A percentile compares a stretch with the other conserved stretches of the same genome.
phyloP scores from a whole-genome alignment of 2,113 vertebrate genomes.

The Misgurnus anguillicaudatus region DNA sequence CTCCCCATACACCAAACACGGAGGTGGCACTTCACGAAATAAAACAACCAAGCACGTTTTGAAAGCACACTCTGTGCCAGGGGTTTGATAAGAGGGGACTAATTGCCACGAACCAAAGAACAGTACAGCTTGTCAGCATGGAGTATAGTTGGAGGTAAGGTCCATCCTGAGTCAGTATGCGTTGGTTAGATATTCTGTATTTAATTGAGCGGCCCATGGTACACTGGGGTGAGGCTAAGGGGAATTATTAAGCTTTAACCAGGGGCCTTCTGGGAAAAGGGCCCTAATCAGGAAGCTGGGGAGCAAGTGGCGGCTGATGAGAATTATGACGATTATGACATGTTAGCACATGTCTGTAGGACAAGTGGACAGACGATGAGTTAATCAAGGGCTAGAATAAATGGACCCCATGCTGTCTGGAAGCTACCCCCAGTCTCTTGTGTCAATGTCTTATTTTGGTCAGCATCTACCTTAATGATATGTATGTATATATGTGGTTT shows the following conservation, averaged over 20 bases:
- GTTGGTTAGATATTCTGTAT: conserved; percentile 80
- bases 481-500: conserved; percentile 53
- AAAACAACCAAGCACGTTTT: conserved; percentile 36
- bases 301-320: conserved; percentile 82
- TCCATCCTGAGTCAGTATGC: conserved; percentile 74
- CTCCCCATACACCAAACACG: conserved; percentile 39
- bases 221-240: conserved; percentile 82
- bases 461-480: conserved; percentile 54
- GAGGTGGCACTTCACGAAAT: conserved; percentile 17
- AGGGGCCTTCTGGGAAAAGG: conserved; percentile 85
- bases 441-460: conserved; percentile 65
- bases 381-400: conserved; percentile 94
- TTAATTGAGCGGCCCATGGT: conserved; percentile 84
- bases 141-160: conserved; percentile 53
- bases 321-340: conserved; percentile 96
- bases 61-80: conserved; percentile 51
- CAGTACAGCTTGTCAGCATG: conserved; percentile 40
- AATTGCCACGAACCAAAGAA: conserved; percentile 40
- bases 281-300: conserved; percentile 89
- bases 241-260: conserved; percentile 89
- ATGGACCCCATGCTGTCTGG: conserved; percentile 87
- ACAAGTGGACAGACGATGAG: conserved; percentile 92
- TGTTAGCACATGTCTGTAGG: conserved; percentile 91
- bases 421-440: conserved; percentile 78
- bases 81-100: conserved; percentile 63